Conservation (phyloP, 2,797 vertebrate genomes). For the Halcyon badia region DNA sequence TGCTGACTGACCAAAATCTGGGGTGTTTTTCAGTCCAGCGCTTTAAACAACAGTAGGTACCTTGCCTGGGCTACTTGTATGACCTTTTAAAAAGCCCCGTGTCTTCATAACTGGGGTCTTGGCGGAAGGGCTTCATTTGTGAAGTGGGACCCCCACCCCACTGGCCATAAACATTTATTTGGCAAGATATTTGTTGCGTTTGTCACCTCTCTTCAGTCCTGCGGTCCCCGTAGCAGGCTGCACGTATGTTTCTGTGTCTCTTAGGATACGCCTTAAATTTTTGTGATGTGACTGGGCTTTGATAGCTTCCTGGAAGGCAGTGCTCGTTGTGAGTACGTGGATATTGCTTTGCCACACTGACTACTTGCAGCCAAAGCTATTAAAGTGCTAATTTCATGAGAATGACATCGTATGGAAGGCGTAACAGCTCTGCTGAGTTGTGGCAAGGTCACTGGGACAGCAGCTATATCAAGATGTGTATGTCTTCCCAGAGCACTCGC, state of each 20-base stretch:
- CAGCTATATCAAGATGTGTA: not conserved
- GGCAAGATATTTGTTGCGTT: not conserved
- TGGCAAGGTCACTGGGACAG: conserved; percentile 35
- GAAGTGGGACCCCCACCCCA: not conserved
- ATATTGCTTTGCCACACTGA: not conserved
- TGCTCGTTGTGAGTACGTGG: not conserved
- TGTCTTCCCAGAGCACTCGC: not conserved
- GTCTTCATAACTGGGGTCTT: not conserved
- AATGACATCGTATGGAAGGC: not conserved
- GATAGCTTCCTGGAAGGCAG: conserved; percentile 1
- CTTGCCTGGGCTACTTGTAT: not conserved
- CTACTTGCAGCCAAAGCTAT: not conserved
- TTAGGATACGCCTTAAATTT: not conserved
- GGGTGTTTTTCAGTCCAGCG: not conserved
- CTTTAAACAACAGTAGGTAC: not conserved
- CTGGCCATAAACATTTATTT: not conserved
- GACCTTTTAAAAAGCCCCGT: not conserved
- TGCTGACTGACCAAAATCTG: not conserved
- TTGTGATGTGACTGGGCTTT: not conserved
- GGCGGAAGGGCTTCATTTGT: not conserved
- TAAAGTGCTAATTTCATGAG: conserved; percentile 46
- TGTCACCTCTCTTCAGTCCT: not conserved
- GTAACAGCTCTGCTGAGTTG: not conserved
- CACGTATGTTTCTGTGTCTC: not conserved
- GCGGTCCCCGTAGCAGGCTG: not conserved